Base-by-base conservation (phyloP, 1,140 invertebrate species). In the Doryteuthis pealeii region DNA sequence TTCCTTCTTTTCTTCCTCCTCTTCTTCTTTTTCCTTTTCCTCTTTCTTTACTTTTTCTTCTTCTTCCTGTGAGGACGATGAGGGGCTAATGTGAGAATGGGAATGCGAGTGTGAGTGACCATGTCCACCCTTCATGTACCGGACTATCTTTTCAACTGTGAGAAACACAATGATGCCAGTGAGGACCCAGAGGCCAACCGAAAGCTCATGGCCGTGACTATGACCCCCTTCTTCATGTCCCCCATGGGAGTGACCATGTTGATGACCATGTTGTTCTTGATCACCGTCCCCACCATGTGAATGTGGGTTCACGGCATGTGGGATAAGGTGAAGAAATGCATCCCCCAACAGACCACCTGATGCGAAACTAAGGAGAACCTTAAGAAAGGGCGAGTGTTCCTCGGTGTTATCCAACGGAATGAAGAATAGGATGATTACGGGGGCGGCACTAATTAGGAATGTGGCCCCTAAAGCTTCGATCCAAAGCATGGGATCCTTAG, bases 281-380 rank as follows among this genome's bases (percentile, higher is more conserved):
- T 78, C 80, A 33, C 88, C 87, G 67, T 90, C 88, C 31, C 77
- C 82, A 18, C 81, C 79, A 75, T 82, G 89, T 70, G 33, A 79
- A 74, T 88, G 84, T 30, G 93, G 91, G 54, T 92, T 89, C 1
- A 97, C 90, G 26, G 96, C 95, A 90, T 99, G 96, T 45, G 97
- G 97, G 84, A 99, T 99, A 32, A 99, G 89, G 90, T 99, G 97
- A 2, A 99, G 89, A 89, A 99, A 99, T 6, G 97, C 96, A 90
- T 99, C 97, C 12, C 96, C 97, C 1, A 99, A 89, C 15, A 99
- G 89, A 75, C 96, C 96, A 69, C 97, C 97, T 8, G 96, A 96
- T 10, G 96, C 96, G 90, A 99, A 98, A 74, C 94, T 95, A 26
- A 99, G 88, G 22, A 98, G 88, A 54, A 98, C 91, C 88, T 97